Conservation (phyloP, 2,888 invertebrate genomes). For the Athalia circularis region DNA sequence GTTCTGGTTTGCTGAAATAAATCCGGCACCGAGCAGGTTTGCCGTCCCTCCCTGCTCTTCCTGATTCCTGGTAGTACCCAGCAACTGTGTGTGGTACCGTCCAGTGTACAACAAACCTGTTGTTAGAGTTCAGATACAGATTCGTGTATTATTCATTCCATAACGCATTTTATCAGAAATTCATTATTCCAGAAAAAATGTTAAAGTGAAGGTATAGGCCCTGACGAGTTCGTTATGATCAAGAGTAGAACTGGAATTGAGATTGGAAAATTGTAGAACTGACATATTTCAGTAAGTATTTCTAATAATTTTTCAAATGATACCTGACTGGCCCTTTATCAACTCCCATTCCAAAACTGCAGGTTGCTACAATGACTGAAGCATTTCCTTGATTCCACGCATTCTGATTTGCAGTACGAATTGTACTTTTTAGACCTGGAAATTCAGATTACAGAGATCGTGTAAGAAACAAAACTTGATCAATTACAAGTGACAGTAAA, state of each 20-base stretch:
- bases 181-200: not conserved
- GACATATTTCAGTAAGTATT: not conserved
- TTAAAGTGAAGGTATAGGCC: too few species aligned
- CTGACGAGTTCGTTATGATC: too few species aligned
- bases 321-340: constrained; percentile 95
- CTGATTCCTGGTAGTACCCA: constrained; percentile 97
- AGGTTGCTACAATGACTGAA: constrained; percentile 95
- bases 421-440: constrained; percentile 82
- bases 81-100: constrained; percentile 95
- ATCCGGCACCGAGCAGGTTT: constrained; percentile 91
- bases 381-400: constrained; percentile 94
- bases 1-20: constrained; percentile 79
- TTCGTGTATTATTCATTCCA: not conserved
- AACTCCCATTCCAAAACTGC: constrained; percentile 99
- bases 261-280: not conserved
- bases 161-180: not conserved
- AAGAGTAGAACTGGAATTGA: too few species aligned
- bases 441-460: constrained; percentile 44
- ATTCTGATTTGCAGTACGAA: constrained; percentile 88
- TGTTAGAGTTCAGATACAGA: not conserved
- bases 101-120: constrained; percentile 97
- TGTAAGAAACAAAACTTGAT: constrained; percentile 25
- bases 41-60: constrained; percentile 97
- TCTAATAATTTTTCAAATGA: constrained; percentile 31
- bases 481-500: not conserved